Conservation (phyloP, 2,797 vertebrate genomes). For the Anguilla pacifica region DNA sequence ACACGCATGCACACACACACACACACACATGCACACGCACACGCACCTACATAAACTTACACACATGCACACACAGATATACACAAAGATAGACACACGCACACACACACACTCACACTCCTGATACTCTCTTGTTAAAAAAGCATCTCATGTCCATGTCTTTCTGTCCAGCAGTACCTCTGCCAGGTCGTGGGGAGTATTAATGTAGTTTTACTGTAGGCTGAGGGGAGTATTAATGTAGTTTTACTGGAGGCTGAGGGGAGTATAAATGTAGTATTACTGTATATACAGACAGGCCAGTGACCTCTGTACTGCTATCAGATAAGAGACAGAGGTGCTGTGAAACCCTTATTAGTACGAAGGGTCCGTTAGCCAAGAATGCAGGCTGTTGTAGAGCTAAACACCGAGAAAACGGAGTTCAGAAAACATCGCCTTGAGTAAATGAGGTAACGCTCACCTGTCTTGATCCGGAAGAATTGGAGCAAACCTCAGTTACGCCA, state of each 20-base stretch:
- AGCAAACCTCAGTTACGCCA: no score
- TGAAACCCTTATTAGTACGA: no score
- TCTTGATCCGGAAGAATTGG: no score
- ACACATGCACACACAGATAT: background rate
- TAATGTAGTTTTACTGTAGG: background rate
- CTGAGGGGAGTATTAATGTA: no score
- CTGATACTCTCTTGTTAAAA: background rate
- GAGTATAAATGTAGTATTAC: no score
- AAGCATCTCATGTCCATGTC: background rate
- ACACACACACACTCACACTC: background rate
- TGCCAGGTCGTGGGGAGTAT: background rate
- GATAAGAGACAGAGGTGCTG: no score
- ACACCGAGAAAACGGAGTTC: no score
- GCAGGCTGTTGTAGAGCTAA: no score
- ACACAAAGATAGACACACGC: slow-evolving; percentile 14
- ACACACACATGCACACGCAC: slow-evolving; percentile 12
- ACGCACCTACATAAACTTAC: slow-evolving; percentile 16
- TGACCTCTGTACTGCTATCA: background rate
- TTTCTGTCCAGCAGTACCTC: background rate
- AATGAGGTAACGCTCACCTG: no score
- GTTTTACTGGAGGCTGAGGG: no score
- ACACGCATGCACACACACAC: background rate
- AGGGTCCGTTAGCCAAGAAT: no score
- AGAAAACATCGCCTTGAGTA: no score
- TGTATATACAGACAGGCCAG: background rate